Base-by-base conservation (phyloP, 2,113 vertebrate species). In the Bolborhynchus lineola region DNA sequence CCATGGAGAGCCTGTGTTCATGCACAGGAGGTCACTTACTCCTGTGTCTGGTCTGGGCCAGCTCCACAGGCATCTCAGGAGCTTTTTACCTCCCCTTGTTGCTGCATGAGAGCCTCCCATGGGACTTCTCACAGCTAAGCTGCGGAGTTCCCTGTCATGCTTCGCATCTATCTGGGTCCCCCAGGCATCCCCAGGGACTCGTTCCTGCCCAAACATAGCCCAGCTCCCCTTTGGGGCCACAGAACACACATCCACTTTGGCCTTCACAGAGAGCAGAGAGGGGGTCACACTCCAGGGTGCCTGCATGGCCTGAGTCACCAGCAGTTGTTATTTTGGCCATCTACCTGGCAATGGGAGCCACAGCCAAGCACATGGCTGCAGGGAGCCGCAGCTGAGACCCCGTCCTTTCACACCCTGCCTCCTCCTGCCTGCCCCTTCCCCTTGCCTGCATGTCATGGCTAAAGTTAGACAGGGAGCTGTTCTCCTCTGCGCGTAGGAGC, bases 281-380 rank as follows among this genome's bases (percentile, higher is more conserved):
- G 50, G 49, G 17, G 26, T 33, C 55, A 55, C 0, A 0, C 44
- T 44, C 64, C 29, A 20, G 0, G 0, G 24, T 57, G 31, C 5
- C 44, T 29, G 10, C 46, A 11, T 47, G 37, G 55, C 11, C 7
- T 78, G 65, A 95, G 16, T 87, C 87, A 93, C 59, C 16, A 23
- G 25, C 52, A 44, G 21, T 44, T 53, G 78, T 64, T 90, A 63
- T 67, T 84, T 83, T 0, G 8, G 82, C 85, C 65, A 46, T 75
- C 71, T 17, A 67, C 18, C 13, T 20, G 0, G 17, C 2, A 0
- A 50, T 37, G 57, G 44, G 72, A 69, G 46, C 69, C 1, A 74
- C 7, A 46, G 90, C 71, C 85, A 75, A 0, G 5, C 68, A 16
- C 6, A 26, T 0, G 33, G 79, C 50, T 1, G 0, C 7, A 41